Evolutionary conservation across 23 tunicate species (phyloP), one percentile per base, ranked within the genome.

Genomic region (Oikopleura albicans): DNA sequence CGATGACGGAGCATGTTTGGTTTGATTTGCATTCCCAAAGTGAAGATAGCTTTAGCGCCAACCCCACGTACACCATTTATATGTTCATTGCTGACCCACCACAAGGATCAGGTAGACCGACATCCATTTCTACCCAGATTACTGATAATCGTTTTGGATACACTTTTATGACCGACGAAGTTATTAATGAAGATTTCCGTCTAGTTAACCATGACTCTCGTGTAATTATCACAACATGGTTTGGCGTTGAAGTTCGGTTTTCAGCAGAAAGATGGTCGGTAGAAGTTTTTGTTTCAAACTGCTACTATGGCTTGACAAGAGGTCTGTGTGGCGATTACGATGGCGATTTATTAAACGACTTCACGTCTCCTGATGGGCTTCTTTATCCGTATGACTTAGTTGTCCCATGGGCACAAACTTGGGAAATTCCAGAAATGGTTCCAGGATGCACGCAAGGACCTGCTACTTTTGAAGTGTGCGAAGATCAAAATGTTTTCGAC

Each of bases 251-350:
- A 29, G 79, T 71, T 4, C 34, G 27, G 37, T 71, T 22, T 29
- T 22, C 27, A 12, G 35, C 79, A 29, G 37, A 2, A 12, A 37
- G 28, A 16, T 71, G 33, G 79, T 27, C 28, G 34, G 37, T 22
- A 39, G 34, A 39, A 40, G 76, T 0, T 83, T 83, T 39, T 16
- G 31, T 83, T 12, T 34, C 63, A 39, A 33, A 39, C 76, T 39
- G 57, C 79, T 71, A 71, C 37, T 16, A 27, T 34, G 31, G 35
- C 33, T 37, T 71, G 2, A 71, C 85, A 2, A 33, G 16, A 1
- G 88, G 88, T 28, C 71, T 86, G 39, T 86, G 88, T 0, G 88
- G 88, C 4, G 66, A 86, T 84, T 86, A 41, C 83, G 41, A 85
- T 2, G 86, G 85, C 8, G 76, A 39, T 1, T 36, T 0, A 1